Evolutionary conservation across 2,888 invertebrate genomes (phyloP), one percentile per base, ranked within the genome.

Genomic region (Hedychridium roseum): DNA sequence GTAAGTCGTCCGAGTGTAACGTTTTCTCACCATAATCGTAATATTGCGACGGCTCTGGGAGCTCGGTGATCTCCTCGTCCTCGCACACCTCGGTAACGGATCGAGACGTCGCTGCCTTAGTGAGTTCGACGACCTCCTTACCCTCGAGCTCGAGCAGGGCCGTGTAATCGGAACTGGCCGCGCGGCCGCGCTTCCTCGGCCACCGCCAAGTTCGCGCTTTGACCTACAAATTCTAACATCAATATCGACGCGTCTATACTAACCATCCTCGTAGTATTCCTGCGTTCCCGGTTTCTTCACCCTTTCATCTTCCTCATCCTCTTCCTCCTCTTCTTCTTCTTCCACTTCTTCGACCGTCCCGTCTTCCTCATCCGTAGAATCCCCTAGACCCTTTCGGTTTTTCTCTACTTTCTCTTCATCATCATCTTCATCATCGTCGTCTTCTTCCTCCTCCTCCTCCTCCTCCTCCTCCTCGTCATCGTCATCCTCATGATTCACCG

Each of bases 21-120:
- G 38, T 45, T 41, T 44, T 43, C 68, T 72, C 66, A 72, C 70
- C 71, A 52, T 71, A 71, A 59, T 71, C 71, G 27, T 49, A 47
- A 59, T 63, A 72, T 40, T 59, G 56, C 36, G 46, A 47, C 23
- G 47, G 23, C 38, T 70, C 70, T 30, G 60, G 65, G 17, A 44
- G 30, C 5, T 52, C 55, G 2, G 64, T 59, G 5, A 54, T 47
- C 43, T 63, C 60, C n/a, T 57, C 55, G 2, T 59, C 53, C 1
- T 60, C 60, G 27, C 62, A 60, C 7, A 57, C 50, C 3, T 60
- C 50, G 11, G 36, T 52, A 16, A 32, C 37, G 43, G 60, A 54
- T 48, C 42, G 42, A 43, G 50, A 51, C 45, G 36, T 37, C 31
- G 26, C 15, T 14, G 41, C 23, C 5, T 6, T 6, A 9, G 9